These are phyloP conservation scores for Ptychoptera albimana DNA, from an alignment of 2,888 invertebrate genomes.

Conservation along the genomic window DNA sequence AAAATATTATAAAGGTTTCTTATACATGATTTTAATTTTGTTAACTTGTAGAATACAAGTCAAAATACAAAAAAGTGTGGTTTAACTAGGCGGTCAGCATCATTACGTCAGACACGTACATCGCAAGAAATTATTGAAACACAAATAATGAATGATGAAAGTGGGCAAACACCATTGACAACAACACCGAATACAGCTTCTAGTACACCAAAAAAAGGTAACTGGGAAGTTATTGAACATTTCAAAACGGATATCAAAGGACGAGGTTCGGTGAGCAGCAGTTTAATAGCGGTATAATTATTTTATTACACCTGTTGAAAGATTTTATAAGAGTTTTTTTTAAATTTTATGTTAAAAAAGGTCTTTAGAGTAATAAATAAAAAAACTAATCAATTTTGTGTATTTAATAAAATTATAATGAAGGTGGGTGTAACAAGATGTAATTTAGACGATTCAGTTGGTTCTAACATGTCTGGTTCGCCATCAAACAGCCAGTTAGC, in stretches of 20 bases:
- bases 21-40: not conserved
- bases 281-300: conserved; percentile 42
- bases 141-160: not conserved
- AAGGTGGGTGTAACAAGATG: conserved; percentile 31
- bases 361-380: too few species aligned
- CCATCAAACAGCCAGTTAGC: conserved; percentile 30
- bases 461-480: conserved; percentile 28
- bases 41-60: not conserved
- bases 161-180: conserved; percentile 1
- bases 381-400: too few species aligned
- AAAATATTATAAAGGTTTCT: not conserved
- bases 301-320: not conserved
- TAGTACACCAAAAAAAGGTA: conserved; percentile 58
- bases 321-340: not conserved
- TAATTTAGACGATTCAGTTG: conserved; percentile 29
- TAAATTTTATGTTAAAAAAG: not conserved
- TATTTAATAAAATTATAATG: not conserved
- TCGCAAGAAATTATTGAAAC: conserved; percentile 17
- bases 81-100: conserved; percentile 38
- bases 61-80: conserved; percentile 2
- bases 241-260: conserved; percentile 48
- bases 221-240: conserved; percentile 85
- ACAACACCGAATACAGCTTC: conserved; percentile 32
- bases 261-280: conserved; percentile 42
- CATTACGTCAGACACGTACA: conserved; percentile 34